phyloP scores from a whole-genome alignment of 1,140 invertebrate genomes.

The Drosophila miranda region DNA sequence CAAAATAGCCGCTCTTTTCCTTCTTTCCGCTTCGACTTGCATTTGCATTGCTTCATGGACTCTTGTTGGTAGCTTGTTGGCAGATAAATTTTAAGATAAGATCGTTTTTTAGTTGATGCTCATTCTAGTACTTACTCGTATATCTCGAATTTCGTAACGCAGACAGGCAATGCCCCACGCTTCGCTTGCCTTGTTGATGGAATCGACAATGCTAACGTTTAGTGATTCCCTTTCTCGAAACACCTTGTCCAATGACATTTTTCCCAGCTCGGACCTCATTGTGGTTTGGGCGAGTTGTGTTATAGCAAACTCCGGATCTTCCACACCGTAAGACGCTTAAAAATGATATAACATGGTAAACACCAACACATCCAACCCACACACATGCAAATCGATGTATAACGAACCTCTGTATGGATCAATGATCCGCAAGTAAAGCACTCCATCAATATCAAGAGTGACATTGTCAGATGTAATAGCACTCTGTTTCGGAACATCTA shows the following conservation, averaged over 20 bases:
- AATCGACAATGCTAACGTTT: slow-evolving; percentile 97
- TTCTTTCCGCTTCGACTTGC: slow-evolving; percentile 99
- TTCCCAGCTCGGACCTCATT: slow-evolving; percentile 99
- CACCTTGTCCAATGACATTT: slow-evolving; percentile 98
- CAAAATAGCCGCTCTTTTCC: slow-evolving; percentile 97
- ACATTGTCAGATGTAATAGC: slow-evolving; percentile 99
- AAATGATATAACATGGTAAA: slow-evolving; percentile 22
- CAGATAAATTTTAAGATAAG: background rate
- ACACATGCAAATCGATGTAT: background rate
- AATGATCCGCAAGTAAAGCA: slow-evolving; percentile 96
- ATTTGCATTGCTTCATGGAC: slow-evolving; percentile 99
- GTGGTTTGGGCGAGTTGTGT: slow-evolving; percentile 99
- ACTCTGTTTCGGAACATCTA: slow-evolving; percentile 99
- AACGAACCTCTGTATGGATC: slow-evolving; percentile 89
- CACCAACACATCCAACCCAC: too few species aligned
- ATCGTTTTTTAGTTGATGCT: background rate
- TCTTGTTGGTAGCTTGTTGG: slow-evolving; percentile 88
- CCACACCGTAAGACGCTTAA: slow-evolving; percentile 97
- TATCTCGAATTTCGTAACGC: slow-evolving; percentile 94
- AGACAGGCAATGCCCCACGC: slow-evolving; percentile 99
- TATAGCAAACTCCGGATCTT: slow-evolving; percentile 99
- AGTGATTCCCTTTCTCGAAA: slow-evolving; percentile 98
- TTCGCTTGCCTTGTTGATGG: slow-evolving; percentile 98
- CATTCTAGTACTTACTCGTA: slow-evolving; percentile 86
- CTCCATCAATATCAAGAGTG: slow-evolving; percentile 97